Conservation (phyloP, 2,797 vertebrate species). For the Peromyscus melanophrys region DNA sequence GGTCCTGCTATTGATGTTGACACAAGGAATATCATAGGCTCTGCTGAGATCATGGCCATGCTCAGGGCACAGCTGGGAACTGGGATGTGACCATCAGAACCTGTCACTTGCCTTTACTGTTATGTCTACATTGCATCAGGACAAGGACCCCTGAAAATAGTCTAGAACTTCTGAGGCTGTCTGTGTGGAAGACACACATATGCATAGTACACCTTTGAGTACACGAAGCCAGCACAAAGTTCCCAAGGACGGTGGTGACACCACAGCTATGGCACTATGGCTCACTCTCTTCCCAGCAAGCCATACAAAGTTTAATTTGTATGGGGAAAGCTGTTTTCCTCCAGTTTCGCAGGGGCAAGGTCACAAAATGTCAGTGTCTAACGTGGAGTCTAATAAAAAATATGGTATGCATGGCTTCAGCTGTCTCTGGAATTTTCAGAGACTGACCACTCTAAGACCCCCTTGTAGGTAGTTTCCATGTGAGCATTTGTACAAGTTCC, state of each 20-base stretch:
- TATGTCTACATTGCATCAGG: background rate
- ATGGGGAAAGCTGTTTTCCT: background rate
- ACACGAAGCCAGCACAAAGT: background rate
- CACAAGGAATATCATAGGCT: background rate
- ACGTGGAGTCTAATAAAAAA: conserved; percentile 22
- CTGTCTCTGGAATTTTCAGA: background rate
- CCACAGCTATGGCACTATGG: rapidly evolving
- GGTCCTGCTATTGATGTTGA: background rate
- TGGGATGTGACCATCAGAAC: conserved; percentile 29
- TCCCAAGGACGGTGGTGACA: background rate
- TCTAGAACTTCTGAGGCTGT: background rate
- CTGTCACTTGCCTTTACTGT: conserved; percentile 31
- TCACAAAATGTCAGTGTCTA: conserved; percentile 35
- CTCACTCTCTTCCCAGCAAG: background rate
- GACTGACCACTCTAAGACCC: background rate
- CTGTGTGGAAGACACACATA: background rate
- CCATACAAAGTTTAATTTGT: background rate
- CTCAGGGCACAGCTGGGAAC: background rate
- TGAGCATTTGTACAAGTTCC: too few relatives aligned
- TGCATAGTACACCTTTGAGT: background rate
- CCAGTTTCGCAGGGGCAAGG: background rate
- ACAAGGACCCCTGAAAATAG: background rate
- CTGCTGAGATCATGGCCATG: conserved; percentile 22
- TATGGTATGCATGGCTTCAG: background rate
- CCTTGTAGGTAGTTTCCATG: background rate